These are phyloP conservation scores for Neuroterus valhalla DNA, from an alignment of 1,140 invertebrate genomes.

Conservation along the genomic window DNA sequence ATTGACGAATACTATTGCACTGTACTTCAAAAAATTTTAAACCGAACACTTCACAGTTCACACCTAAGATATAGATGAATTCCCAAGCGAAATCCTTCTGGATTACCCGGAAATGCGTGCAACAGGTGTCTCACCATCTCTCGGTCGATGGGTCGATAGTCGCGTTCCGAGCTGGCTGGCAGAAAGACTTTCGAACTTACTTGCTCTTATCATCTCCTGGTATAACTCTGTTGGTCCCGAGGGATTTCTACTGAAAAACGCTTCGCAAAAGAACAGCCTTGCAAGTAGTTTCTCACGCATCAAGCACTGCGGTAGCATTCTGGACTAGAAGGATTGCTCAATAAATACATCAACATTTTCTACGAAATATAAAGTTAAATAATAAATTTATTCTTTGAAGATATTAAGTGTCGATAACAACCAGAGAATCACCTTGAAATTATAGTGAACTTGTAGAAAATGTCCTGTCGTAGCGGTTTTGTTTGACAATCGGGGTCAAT, in stretches of 20 bases:
- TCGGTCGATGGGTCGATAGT: no score
- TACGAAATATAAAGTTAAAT: no score
- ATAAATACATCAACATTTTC: no score
- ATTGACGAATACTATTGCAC: conserved; percentile 38
- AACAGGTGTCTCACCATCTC: conserved; percentile 44
- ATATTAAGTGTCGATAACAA: neutral
- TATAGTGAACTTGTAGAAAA: conserved; percentile 15
- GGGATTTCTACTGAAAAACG: no score
- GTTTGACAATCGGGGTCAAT: conserved; percentile 23
- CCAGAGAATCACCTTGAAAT: conserved; percentile 7
- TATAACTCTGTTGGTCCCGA: neutral
- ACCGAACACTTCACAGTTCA: conserved; percentile 28
- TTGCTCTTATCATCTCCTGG: conserved; percentile 35
- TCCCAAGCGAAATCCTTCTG: conserved; percentile 42
- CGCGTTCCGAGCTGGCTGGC: neutral
- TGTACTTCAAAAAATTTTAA: neutral
- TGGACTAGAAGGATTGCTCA: no score
- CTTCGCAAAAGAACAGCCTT: no score
- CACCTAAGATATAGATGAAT: neutral
- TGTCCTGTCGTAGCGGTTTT: neutral
- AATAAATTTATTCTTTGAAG: no score
- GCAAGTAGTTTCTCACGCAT: no score
- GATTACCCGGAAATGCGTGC: conserved; percentile 50
- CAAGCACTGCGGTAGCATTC: no score
- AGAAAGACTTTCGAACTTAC: no score